These are phyloP conservation scores for Cavia porcellus DNA, from an alignment of 2,113 vertebrate species.

Conservation along the genomic window DNA sequence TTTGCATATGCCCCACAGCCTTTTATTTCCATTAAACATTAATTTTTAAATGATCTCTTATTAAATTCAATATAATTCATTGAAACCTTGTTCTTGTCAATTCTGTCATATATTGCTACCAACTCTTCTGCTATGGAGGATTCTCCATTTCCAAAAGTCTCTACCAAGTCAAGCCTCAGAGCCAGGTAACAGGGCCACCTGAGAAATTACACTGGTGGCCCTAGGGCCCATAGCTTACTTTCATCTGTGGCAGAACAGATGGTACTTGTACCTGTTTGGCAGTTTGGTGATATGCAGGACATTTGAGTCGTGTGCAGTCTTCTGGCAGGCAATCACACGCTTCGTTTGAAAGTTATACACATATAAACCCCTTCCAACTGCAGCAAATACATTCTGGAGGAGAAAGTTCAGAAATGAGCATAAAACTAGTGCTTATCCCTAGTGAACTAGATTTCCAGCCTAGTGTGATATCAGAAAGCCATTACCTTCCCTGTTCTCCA, in stretches of 20 bases:
- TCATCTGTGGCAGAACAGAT: constrained; percentile 39
- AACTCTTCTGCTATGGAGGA: not conserved
- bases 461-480: constrained; percentile 42
- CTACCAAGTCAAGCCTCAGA: constrained; percentile 61
- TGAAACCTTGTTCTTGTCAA: not conserved
- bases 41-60: constrained; percentile 19
- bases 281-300: constrained; percentile 92
- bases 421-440: constrained; percentile 66
- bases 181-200: not conserved
- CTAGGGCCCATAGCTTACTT: constrained; percentile 33
- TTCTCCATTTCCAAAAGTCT: constrained; percentile 43
- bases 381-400: constrained; percentile 92
- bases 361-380: constrained; percentile 96
- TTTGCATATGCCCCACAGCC: not conserved
- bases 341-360: constrained; percentile 93
- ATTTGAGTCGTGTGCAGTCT: constrained; percentile 95
- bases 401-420: constrained; percentile 75
- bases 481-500: constrained; percentile 17
- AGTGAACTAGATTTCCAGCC: constrained; percentile 72
- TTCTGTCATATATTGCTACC: not conserved
- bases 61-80: constrained; percentile 28
- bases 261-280: constrained; percentile 88
- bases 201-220: constrained; percentile 8
- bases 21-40: constrained; percentile 39
- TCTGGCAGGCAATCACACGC: constrained; percentile 95